Percentiles rank a stretch among this genome's conserved stretches.
Conservation (phyloP, 2,113 vertebrate genomes). For the Hemiprocne comata region DNA sequence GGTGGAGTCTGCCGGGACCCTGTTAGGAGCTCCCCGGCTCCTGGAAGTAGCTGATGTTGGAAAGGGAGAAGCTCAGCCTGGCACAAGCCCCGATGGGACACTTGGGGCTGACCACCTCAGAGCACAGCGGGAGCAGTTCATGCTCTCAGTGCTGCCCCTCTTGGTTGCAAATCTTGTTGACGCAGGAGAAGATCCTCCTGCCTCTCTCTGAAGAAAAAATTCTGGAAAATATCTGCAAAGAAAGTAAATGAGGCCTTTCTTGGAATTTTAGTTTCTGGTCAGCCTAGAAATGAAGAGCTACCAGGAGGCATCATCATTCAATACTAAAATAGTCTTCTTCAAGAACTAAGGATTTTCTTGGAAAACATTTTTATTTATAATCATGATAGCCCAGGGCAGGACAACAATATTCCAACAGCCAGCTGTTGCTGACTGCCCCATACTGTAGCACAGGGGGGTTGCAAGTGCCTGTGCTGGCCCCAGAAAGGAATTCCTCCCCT, state of each 20-base stretch:
- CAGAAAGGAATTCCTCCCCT: background rate
- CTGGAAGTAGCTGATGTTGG: fast-evolving
- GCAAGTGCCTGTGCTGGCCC: background rate
- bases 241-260: background rate
- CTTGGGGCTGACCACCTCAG: fast-evolving
- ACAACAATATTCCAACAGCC: background rate
- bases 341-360: background rate
- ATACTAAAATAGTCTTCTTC: background rate
- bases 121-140: fast-evolving
- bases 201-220: background rate
- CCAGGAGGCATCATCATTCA: background rate
- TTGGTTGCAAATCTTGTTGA: background rate
- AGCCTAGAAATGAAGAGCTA: background rate
- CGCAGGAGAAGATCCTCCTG: background rate
- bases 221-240: background rate
- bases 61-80: background rate
- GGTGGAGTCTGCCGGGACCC: background rate
- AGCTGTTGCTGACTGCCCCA: background rate
- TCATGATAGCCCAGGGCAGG: background rate
- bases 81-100: background rate
- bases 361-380: background rate
- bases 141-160: background rate
- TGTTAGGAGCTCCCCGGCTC: background rate
- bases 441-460: background rate
- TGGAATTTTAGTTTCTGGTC: background rate